Conservation (phyloP, 1,140 invertebrate species). For the Dreissena polymorpha region DNA sequence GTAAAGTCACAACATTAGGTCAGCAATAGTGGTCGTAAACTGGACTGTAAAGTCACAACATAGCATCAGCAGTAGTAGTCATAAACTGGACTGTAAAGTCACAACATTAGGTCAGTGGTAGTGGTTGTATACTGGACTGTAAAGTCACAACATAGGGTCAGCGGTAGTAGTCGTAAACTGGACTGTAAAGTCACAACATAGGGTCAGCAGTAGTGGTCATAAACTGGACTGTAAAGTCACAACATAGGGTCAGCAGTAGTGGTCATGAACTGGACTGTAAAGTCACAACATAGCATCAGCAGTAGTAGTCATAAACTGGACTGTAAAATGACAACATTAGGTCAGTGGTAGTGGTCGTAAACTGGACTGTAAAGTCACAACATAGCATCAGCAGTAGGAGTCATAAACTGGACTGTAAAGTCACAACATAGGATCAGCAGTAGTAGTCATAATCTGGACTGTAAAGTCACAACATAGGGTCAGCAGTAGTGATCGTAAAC, state of each 20-base stretch:
- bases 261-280: neutral
- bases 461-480: too few species aligned
- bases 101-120: too few species aligned
- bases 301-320: neutral
- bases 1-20: too few species aligned
- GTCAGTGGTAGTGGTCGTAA: slow-evolving; percentile 1
- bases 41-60: neutral
- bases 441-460: neutral
- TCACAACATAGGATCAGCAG: neutral
- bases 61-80: neutral
- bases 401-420: neutral
- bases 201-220: slow-evolving; percentile 2
- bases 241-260: neutral
- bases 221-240: neutral
- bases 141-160: neutral
- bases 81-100: neutral
- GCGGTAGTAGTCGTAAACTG: neutral
- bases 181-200: neutral
- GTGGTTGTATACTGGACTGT: neutral
- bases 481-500: neutral
- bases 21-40: neutral
- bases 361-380: neutral
- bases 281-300: neutral
- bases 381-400: neutral
- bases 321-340: too few species aligned